These are phyloP conservation scores for Aleadryas rufinucha DNA, from an alignment of 2,113 vertebrate species.

Conservation along the genomic window DNA sequence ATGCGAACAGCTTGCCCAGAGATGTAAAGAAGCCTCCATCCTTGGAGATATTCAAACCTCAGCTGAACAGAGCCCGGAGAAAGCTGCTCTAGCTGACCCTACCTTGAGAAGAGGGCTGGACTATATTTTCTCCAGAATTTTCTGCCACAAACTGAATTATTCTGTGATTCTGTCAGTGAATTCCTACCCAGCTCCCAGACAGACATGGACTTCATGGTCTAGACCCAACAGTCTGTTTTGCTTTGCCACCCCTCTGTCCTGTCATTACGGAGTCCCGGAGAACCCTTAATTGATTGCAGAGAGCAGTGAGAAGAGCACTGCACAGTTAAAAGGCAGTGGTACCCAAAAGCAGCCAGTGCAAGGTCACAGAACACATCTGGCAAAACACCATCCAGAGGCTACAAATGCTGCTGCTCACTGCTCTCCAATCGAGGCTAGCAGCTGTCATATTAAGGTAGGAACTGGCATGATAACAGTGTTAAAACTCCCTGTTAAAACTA, in stretches of 20 bases:
- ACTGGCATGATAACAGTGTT: background rate
- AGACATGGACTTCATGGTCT: background rate
- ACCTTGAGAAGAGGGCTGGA: background rate
- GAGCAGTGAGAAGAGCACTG: background rate
- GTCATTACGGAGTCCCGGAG: background rate
- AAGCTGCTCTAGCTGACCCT: background rate
- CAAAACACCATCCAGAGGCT: background rate
- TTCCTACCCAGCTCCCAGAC: background rate
- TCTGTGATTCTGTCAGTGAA: background rate
- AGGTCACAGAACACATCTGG: background rate
- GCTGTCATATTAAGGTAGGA: background rate
- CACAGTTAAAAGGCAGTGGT: no score
- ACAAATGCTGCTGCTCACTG: background rate
- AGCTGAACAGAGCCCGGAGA: background rate
- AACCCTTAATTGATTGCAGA: background rate
- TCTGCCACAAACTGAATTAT: background rate
- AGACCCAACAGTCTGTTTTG: rapidly evolving
- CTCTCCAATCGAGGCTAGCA: background rate
- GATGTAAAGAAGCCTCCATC: background rate
- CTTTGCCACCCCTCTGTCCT: background rate
- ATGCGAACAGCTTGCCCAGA: background rate
- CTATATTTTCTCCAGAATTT: background rate
- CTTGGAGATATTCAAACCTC: background rate
- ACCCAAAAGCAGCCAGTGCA: background rate
- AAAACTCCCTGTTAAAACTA: background rate